Conservation (phyloP, 2,113 vertebrate genomes). For the Protobothrops mucrosquamatus region DNA sequence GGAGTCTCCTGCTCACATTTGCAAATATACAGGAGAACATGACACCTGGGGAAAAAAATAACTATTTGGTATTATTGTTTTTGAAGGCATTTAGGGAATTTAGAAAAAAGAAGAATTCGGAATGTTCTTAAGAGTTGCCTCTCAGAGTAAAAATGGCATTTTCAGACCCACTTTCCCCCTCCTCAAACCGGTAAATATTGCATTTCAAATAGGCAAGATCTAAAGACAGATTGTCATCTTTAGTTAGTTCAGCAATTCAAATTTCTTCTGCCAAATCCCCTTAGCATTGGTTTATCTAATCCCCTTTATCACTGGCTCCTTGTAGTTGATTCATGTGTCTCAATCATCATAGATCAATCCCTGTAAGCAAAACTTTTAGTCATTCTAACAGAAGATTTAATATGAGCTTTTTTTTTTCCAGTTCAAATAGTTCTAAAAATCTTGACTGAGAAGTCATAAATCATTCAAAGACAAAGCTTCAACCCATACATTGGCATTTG, state of each 20-base stretch:
- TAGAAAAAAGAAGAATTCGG: neutral
- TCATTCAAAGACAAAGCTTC: neutral
- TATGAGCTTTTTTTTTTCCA: neutral
- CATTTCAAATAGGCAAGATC: neutral
- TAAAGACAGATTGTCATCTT: neutral
- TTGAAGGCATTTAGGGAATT: neutral
- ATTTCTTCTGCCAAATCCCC: neutral
- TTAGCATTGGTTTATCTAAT: neutral
- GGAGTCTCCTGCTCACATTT: constrained; percentile 38
- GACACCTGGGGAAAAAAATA: constrained; percentile 6
- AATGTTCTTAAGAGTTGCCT: neutral
- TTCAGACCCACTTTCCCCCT: neutral
- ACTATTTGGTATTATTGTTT: neutral
- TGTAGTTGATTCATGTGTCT: neutral
- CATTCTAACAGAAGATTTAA: neutral
- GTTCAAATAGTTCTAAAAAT: neutral
- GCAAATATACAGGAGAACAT: constrained; percentile 30
- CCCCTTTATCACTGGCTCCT: neutral
- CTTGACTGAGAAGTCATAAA: neutral
- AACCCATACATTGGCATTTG: neutral
- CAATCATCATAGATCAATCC: neutral
- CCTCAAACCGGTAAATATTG: neutral
- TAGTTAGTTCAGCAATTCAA: neutral
- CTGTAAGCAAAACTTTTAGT: neutral
- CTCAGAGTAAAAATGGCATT: neutral